Conservation (phyloP, 2,113 vertebrate species). For the Mormyrus iriodes region DNA sequence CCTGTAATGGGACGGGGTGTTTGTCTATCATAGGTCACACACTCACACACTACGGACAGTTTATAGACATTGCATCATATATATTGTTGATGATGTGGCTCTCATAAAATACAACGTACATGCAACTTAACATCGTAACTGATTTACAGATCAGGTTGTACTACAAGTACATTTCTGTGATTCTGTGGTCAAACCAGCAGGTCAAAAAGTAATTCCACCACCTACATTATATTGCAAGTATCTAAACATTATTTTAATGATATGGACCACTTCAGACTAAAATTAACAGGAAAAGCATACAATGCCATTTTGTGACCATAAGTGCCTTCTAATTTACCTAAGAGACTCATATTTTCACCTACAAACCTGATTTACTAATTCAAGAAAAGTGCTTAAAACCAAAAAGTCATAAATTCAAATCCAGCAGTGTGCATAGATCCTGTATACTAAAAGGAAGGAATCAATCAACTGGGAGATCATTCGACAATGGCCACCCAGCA, state of each 20-base stretch:
- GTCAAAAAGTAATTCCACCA: background rate
- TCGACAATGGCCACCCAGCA: too few relatives aligned
- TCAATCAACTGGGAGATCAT: constrained; percentile 11
- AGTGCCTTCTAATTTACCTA: background rate
- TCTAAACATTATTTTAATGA: background rate
- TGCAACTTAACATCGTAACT: background rate
- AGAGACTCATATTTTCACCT: background rate
- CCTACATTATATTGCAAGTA: background rate
- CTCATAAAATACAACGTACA: background rate
- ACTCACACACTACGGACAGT: too few relatives aligned
- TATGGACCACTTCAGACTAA: background rate
- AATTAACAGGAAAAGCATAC: background rate
- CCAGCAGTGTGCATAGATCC: background rate
- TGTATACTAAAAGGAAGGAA: background rate
- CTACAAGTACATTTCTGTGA: background rate
- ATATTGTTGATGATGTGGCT: background rate
- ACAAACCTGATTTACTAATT: constrained; percentile 9
- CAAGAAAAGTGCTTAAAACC: background rate
- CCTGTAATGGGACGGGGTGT: background rate
- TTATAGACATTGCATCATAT: background rate
- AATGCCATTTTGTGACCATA: background rate
- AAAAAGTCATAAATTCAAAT: background rate
- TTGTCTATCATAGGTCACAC: background rate
- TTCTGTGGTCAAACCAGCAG: background rate
- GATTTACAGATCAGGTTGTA: background rate